A percentile compares a stretch with the other conserved stretches of the same genome.
phyloP scores from a whole-genome alignment of 1,140 invertebrate species.

The Rhopalosiphum padi region DNA sequence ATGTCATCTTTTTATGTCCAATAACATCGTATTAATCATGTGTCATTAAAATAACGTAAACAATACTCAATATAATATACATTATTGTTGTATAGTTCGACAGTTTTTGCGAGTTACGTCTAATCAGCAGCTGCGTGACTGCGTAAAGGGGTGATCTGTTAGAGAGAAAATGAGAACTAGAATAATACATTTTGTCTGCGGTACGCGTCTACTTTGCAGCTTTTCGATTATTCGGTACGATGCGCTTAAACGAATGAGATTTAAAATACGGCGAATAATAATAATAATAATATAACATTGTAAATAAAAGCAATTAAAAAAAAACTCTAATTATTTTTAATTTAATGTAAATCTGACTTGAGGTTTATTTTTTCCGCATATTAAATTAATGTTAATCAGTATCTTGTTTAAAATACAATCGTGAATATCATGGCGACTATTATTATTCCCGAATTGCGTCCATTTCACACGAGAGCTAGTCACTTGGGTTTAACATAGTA shows the following conservation, averaged over 20 bases:
- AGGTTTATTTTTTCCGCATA: background rate
- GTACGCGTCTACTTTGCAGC: background rate
- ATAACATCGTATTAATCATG: background rate
- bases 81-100: background rate
- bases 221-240: slow-evolving; percentile 17
- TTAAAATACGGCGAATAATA: background rate
- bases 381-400: background rate
- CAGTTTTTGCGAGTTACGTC: background rate
- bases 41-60: background rate
- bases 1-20: background rate
- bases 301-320: background rate
- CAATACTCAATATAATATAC: background rate
- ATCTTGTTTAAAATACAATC: background rate
- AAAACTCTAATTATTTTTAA: background rate
- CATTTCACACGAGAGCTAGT: background rate
- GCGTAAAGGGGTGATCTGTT: background rate
- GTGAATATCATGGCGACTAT: background rate
- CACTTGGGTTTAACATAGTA: background rate
- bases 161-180: background rate
- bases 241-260: background rate
- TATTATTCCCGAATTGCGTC: background rate
- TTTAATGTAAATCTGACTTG: background rate
- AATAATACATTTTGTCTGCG: background rate
- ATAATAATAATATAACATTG: background rate
- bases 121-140: background rate